phyloP scores from a whole-genome alignment of 2,113 vertebrate genomes.

The Centrocercus urophasianus region DNA sequence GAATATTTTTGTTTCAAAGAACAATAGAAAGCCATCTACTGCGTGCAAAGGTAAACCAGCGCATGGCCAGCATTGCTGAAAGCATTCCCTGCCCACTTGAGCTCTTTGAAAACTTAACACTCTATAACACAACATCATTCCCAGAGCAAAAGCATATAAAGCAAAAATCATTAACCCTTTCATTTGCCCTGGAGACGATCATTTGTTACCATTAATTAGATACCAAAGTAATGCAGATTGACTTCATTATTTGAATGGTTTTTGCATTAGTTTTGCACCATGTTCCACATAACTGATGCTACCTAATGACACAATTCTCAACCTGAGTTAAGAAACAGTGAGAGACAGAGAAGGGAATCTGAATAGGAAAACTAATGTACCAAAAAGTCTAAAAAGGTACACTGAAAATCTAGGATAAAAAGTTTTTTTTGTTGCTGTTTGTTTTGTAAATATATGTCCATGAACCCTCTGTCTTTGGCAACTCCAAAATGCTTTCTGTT shows the following conservation, averaged over 20 bases:
- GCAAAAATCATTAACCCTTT: neutral
- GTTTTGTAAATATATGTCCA: neutral
- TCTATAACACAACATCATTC: neutral
- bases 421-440: neutral
- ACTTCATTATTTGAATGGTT: neutral
- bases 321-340: neutral
- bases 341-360: neutral
- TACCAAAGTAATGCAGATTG: neutral
- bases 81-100: neutral
- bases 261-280: neutral
- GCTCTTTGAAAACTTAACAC: neutral
- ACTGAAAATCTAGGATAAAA: neutral
- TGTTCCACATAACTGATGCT: neutral
- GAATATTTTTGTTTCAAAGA: conserved; percentile 27
- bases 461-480: neutral
- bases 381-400: neutral
- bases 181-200: neutral
- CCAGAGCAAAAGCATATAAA: neutral
- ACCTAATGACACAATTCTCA: neutral
- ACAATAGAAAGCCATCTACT: neutral
- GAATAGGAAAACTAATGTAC: neutral
- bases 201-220: neutral
- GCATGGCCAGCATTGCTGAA: neutral
- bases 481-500: neutral
- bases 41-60: neutral